Conservation (phyloP, 2,888 invertebrate species). For the Argynnis bischoffii region DNA sequence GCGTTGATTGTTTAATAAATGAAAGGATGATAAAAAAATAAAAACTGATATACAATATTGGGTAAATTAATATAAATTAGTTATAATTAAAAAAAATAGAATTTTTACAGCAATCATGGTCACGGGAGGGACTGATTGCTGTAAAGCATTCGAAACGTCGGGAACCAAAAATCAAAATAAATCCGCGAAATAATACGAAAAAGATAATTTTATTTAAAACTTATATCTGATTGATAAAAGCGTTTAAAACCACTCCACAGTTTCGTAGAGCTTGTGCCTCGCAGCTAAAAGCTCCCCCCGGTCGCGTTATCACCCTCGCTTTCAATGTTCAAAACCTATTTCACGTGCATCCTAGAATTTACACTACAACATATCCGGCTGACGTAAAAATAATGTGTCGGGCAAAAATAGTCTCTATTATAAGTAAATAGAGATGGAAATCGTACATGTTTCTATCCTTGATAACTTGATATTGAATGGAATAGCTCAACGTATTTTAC, state of each 20-base stretch:
- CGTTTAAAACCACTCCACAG: not conserved
- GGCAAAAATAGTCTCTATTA: slow-evolving; percentile 2
- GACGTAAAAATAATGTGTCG: not conserved
- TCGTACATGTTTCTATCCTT: not conserved
- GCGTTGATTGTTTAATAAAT: too few species aligned
- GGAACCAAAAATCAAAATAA: not conserved
- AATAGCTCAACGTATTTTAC: slow-evolving; percentile 2
- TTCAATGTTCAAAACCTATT: slow-evolving; percentile 40
- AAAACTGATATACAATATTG: too few species aligned
- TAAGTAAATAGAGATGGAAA: not conserved
- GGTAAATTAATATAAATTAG: too few species aligned
- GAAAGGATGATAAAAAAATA: too few species aligned
- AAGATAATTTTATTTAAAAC: not conserved
- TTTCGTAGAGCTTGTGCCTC: slow-evolving; percentile 18
- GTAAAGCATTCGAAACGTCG: too few species aligned
- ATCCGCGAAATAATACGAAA: not conserved
- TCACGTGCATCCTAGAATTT: slow-evolving; percentile 37
- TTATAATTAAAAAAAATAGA: too few species aligned
- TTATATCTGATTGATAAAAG: not conserved
- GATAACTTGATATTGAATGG: slow-evolving; percentile 1
- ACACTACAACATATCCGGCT: slow-evolving; percentile 22
- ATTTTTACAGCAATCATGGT: too few species aligned
- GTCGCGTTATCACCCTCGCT: slow-evolving; percentile 39
- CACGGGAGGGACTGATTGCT: too few species aligned
- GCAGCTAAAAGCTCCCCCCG: slow-evolving; percentile 38